Percentiles rank a stretch among this genome's conserved stretches.
These are phyloP conservation scores for Mythimna pallens DNA, from an alignment of 2,888 invertebrate species.

Conservation along the genomic window DNA sequence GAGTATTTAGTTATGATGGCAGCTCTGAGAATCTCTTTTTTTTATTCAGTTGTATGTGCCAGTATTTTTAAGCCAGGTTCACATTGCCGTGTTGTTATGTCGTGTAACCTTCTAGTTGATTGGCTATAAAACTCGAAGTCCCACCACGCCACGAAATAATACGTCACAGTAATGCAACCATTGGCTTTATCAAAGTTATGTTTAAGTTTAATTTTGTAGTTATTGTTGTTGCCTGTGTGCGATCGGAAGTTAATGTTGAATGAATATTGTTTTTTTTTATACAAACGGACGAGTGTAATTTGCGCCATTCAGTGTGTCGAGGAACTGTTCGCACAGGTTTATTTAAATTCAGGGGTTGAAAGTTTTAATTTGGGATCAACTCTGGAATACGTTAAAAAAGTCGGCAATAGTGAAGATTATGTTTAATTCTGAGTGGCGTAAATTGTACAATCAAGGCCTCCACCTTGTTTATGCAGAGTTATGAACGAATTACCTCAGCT, in stretches of 20 bases:
- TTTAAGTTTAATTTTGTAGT: conserved; percentile 27
- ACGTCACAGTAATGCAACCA: no score
- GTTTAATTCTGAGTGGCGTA: neutral
- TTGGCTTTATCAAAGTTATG: neutral
- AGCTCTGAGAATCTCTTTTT: conserved; percentile 12
- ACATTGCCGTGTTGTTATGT: no score
- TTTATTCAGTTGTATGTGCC: conserved; percentile 4
- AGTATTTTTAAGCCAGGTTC: conserved; percentile 22
- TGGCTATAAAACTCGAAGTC: no score
- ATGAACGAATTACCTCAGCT: neutral
- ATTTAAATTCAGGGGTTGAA: neutral
- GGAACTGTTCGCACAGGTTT: no score
- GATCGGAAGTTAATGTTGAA: conserved; percentile 11
- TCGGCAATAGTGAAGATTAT: neutral
- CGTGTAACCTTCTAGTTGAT: no score
- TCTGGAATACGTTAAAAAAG: no score
- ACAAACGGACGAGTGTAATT: neutral
- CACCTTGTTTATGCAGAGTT: neutral
- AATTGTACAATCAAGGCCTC: neutral
- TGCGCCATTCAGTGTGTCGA: neutral
- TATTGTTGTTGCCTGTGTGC: conserved; percentile 6
- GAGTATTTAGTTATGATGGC: conserved; percentile 68
- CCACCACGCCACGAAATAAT: no score
- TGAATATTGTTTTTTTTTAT: neutral
- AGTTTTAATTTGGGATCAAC: no score